Evolutionary conservation across 2,888 invertebrate species (phyloP), one percentile per base, ranked within the genome.

Genomic region (Acanthoscelides obtectus): DNA sequence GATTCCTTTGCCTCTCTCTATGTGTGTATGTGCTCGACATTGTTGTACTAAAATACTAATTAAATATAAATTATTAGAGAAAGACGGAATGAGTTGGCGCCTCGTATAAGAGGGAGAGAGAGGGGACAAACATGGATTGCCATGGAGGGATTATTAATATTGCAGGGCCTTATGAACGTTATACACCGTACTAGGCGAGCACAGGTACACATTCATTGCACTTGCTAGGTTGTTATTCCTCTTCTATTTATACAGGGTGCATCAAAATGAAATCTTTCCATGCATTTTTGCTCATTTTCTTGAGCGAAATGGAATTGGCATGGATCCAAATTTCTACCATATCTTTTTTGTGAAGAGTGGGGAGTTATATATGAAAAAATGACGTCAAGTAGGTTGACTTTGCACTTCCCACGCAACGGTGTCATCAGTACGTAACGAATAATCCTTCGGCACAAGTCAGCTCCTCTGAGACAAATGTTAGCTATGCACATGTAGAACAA

Each of bases 41-140:
- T 77, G 77, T 75, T 72, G 77, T 75, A 76, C 75, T 77, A 73
- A 76, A 77, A 76, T 76, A 76, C 75, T 77, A 75, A 77, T 77
- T 77, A 76, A 76, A 77, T 77, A 76, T 77, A 76, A 77, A 77
- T 77, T 77, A 77, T 77, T 77, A 75, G 75, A 74, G 74, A 71
- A 20, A 68, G 66, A n/a, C n/a, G 12, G 45, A 45, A 12, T 45
- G 45, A 1, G 45, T 45, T 45, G 17, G 45, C 17, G 12, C 45
- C 45, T 17, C 25, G 25, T 25, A 25, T 25, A 45, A 45, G 45
- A 45, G 45, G 17, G 45, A 45, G 45, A 12, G 45, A 45, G 45
- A 12, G 17, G 1, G 45, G 17, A 12, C 12, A 45, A 1, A 45
- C 45, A 45, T 45, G 45, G 5, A 45, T 45, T 45, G 45, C 45